Base-by-base conservation (phyloP, 2,113 vertebrate genomes). In the Spilogale gracilis region DNA sequence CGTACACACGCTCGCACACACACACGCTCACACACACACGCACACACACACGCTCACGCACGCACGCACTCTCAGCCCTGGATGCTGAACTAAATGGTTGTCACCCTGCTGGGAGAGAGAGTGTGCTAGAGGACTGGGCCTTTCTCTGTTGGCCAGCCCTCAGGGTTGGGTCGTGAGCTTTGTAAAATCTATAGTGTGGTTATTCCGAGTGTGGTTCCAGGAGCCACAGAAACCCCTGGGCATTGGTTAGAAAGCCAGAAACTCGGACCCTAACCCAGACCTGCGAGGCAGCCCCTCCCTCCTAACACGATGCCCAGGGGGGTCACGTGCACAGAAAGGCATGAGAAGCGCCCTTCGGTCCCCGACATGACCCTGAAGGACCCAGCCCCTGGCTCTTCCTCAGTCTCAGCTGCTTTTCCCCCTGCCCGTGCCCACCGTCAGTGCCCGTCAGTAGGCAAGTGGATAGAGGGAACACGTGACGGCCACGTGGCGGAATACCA, bases 301-400 rank as follows among this genome's bases (percentile, higher is more conserved):
- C 21, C 32, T 2, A 6, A 32, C 88, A 32, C 5, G 48, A 43
- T 30, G 20, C 43, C n/a, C n/a, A 13, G 4, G 65, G 32, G 71
- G 8, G 3, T 60, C 6, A 0, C 1, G 2, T 3, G 58, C 10
- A 25, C 45, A 1, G 0, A 7, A 18, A 45, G 25, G 11, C 13
- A 0, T 38, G 23, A 32, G 27, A 82, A 63, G n/a, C 43, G 74
- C 32, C 80, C 25, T 56, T 79, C 76, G 54, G 30, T 20, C 45
- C 45, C 23, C 25, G 5, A 2, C 25, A 0, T 6, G 43, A 17
- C 27, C 18, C 18, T 14, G 6, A 67, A 83, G 12, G 52, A 32
- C 8, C 79, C 14, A 32, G 27, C 56, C 9, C 4, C 48, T 27
- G 20, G 5, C 38, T 14, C 52, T 32, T 73, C 45, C n/a, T 48